Base-by-base conservation (phyloP, 2,113 vertebrate species). In the Calypte anna region DNA sequence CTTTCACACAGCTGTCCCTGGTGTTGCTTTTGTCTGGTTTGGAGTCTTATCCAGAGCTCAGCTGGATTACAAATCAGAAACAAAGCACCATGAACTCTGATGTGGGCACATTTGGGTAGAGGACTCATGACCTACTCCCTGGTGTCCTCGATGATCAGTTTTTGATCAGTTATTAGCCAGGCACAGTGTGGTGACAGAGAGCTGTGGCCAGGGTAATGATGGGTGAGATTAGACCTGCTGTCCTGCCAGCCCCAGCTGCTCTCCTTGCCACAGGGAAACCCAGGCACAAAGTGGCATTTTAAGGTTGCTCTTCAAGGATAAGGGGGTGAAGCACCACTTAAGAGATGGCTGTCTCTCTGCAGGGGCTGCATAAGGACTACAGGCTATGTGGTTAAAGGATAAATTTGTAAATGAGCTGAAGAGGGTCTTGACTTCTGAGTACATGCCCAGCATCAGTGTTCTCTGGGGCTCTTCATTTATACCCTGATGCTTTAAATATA, bases 401-500 rank as follows among this genome's bases (percentile, higher is more conserved):
- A 58, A 31, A 83, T 83, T 82, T 85, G 23, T 58, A 59, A 82
- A 72, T 15, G 23, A 33, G 4, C 27, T 79, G 46, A 67, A 77
- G 36, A 16, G 14, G 3, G 1, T 2, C 50, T 86, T 64, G 66
- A n/a, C n/a, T 91, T 83, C 44, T 40, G 44, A 57, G 9, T 75
- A 33, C 3, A 1, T 38, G 15, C 14, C 61, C 30, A 20, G 43
- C 48, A 83, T 31, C 6, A 15, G 1, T 48, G 3, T 86, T 70
- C 31, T 57, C 74, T 57, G 18, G 16, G 30, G 5, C 12, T 64
- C 14, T 75, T 79, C 10, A 38, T 18, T 81, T 50, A 46, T 12
- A 67, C 9, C 44, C 18, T 0, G 0, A 7, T 44, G 3, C 30
- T 82, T 11, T 40, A 67, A 81, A 66, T 70, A 54, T 74, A 51